These are phyloP conservation scores for Sinonovacula constricta DNA, from an alignment of 1,140 invertebrate species.

Conservation along the genomic window DNA sequence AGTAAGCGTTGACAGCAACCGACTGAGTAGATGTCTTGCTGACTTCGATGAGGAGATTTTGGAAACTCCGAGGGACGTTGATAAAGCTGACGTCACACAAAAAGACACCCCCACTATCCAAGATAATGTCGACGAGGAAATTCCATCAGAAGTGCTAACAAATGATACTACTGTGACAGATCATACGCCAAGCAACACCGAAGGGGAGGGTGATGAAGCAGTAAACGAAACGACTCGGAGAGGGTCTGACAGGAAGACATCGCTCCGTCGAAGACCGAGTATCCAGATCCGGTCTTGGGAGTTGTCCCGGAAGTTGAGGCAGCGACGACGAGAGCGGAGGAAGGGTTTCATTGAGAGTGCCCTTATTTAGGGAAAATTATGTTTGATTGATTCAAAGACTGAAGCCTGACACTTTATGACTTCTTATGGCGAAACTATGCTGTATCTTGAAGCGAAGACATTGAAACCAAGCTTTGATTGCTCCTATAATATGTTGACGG, in stretches of 20 bases:
- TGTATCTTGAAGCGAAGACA: too few relatives aligned
- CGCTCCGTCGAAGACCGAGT: slow-evolving; percentile 14
- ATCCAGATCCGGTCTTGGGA: slow-evolving; percentile 40
- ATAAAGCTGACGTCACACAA: background rate
- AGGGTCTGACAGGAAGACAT: background rate
- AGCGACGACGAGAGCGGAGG: slow-evolving; percentile 21
- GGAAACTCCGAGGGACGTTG: background rate
- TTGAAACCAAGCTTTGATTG: too few relatives aligned
- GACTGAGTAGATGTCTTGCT: background rate
- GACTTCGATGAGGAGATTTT: background rate
- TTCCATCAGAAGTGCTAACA: background rate
- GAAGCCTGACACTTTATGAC: too few relatives aligned
- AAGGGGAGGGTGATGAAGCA: too few relatives aligned
- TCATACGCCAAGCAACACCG: background rate
- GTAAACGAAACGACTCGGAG: too few relatives aligned
- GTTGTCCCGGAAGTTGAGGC: slow-evolving; percentile 18
- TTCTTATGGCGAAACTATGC: too few relatives aligned
- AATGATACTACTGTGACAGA: background rate
- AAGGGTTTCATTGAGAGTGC: slow-evolving; percentile 34
- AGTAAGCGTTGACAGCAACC: background rate
- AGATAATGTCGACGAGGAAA: background rate
- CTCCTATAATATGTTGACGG: too few relatives aligned
- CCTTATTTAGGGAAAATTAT: slow-evolving; percentile 9
- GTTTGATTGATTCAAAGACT: too few relatives aligned
- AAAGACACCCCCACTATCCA: background rate